Conservation (phyloP, 2,888 invertebrate genomes). For the Encarsia formosa region DNA sequence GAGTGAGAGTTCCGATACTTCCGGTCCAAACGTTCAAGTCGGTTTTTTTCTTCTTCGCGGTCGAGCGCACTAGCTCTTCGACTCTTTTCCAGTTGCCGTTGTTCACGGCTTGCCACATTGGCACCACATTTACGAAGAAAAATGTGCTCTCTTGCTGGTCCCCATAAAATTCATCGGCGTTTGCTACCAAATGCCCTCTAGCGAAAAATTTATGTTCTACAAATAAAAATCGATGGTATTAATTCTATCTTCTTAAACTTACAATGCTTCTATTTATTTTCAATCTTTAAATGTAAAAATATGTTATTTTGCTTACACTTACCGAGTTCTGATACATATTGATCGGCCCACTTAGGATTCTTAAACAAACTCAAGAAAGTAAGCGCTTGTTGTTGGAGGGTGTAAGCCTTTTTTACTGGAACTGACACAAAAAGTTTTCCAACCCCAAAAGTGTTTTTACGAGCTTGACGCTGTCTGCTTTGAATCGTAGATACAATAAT, state of each 20-base stretch:
- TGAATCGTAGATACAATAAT: background rate
- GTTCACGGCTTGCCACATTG: slow-evolving; percentile 54
- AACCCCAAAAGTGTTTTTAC: background rate
- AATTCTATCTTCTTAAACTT: too few species aligned
- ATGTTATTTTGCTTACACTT: too few species aligned
- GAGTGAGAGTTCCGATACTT: slow-evolving; percentile 49
- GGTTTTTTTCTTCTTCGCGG: slow-evolving; percentile 32
- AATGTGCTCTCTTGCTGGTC: slow-evolving; percentile 55
- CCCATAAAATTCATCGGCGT: slow-evolving; percentile 55
- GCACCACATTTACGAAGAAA: slow-evolving; percentile 56
- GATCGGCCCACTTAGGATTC: background rate
- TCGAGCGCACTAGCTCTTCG: slow-evolving; percentile 41
- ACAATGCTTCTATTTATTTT: too few species aligned
- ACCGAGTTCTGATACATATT: background rate
- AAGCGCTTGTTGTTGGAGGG: too few species aligned
- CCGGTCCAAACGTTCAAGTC: slow-evolving; percentile 45
- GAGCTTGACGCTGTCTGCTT: slow-evolving; percentile 43
- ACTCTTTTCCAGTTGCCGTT: slow-evolving; percentile 49
- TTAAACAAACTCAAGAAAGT: background rate
- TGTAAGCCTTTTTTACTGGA: background rate
- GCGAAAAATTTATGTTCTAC: slow-evolving; percentile 41
- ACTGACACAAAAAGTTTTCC: background rate
- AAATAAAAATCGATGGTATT: background rate
- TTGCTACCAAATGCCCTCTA: slow-evolving; percentile 56
- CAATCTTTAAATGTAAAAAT: too few species aligned